Evolutionary conservation across 2,113 vertebrate species (phyloP).

Genomic region (Ameiurus melas): DNA sequence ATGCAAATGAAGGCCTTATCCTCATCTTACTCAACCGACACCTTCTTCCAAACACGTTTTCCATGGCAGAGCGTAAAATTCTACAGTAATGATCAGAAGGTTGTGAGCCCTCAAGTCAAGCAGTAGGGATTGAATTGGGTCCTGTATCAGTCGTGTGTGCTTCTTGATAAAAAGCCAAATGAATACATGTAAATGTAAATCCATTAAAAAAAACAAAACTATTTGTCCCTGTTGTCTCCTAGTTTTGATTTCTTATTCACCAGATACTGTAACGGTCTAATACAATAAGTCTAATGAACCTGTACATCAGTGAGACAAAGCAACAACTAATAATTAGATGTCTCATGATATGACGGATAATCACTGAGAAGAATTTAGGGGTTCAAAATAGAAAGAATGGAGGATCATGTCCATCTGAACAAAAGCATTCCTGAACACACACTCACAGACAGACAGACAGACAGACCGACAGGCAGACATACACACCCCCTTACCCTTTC

Average conservation of each 20-base stretch:
- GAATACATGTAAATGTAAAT: background rate
- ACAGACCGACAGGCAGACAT: no score
- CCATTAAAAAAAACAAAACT: background rate
- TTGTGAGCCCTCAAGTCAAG: background rate
- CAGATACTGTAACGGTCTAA: background rate
- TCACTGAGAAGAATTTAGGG: background rate
- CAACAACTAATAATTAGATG: background rate
- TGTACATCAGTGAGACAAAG: background rate
- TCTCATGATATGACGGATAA: background rate
- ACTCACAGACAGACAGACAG: no score
- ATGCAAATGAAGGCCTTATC: background rate
- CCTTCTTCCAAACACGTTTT: background rate
- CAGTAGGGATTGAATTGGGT: background rate
- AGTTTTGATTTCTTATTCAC: background rate
- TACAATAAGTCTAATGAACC: background rate
- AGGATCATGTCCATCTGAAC: background rate
- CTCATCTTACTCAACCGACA: background rate
- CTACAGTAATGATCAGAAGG: background rate
- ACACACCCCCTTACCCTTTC: constrained; percentile 59
- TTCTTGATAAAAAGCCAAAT: background rate
- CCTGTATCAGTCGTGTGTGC: background rate
- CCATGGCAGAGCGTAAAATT: background rate
- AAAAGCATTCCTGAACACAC: background rate
- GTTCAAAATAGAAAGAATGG: background rate
- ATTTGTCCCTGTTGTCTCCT: background rate